These are phyloP conservation scores for Anisognathus igniventris DNA, from an alignment of 2,797 vertebrate species.

Conservation along the genomic window DNA sequence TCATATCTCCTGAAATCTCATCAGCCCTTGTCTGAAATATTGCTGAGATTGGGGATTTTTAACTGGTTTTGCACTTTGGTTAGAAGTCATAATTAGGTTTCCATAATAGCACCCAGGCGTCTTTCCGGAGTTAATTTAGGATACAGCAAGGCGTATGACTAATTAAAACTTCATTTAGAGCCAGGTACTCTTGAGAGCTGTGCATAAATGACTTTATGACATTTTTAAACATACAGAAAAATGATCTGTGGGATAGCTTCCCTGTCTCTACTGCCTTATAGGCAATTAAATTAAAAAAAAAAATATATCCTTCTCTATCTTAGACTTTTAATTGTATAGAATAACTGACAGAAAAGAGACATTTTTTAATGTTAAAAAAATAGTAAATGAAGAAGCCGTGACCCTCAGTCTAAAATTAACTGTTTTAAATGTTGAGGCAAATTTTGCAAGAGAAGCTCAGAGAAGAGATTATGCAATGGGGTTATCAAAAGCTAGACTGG, in stretches of 20 bases:
- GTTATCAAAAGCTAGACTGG: neutral
- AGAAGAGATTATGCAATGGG: neutral
- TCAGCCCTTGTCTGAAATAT: neutral
- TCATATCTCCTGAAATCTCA: neutral
- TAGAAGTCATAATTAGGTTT: neutral
- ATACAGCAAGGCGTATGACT: slow-evolving; percentile 2
- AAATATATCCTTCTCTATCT: neutral
- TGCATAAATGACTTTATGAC: slow-evolving; percentile 29
- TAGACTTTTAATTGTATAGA: neutral
- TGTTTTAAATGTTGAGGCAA: neutral
- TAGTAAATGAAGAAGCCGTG: neutral
- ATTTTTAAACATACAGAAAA: slow-evolving; percentile 40
- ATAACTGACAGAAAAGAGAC: neutral
- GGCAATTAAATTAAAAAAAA: neutral
- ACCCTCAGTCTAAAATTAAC: neutral
- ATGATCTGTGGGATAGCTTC: neutral
- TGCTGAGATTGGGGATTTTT: neutral
- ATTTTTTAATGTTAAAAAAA: neutral
- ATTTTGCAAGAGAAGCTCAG: neutral
- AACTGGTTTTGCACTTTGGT: neutral
- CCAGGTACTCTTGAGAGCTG: slow-evolving; percentile 2
- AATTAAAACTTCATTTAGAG: slow-evolving; percentile 61
- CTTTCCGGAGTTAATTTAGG: slow-evolving; percentile 33
- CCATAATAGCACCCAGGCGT: slow-evolving; percentile 12
- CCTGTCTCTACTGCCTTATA: neutral